Conservation (phyloP, 2,113 vertebrate species). For the Oreamnos americanus region DNA sequence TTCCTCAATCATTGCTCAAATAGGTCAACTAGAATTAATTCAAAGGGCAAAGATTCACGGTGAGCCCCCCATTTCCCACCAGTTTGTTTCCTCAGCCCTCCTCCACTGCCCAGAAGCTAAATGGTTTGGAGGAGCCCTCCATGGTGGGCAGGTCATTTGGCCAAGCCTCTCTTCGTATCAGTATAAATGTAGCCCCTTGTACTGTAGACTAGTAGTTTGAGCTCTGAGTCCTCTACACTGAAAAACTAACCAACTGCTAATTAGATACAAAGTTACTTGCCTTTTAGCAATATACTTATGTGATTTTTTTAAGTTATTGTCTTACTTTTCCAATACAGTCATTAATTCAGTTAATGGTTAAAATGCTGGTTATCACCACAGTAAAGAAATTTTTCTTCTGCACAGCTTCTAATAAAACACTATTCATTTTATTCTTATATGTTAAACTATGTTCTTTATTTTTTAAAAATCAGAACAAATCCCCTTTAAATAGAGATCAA, state of each 20-base stretch:
- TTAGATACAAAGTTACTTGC: slow-evolving; percentile 66
- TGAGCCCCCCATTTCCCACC: slow-evolving; percentile 43
- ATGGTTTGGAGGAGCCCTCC: neutral
- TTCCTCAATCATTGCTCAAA: slow-evolving; percentile 88
- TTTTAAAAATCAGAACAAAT: neutral
- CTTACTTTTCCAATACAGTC: slow-evolving; percentile 54
- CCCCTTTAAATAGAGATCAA: neutral
- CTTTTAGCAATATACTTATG: slow-evolving; percentile 49
- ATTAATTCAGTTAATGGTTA: slow-evolving; percentile 52
- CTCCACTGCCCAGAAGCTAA: neutral
- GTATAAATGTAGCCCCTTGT: neutral
- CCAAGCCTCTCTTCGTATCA: neutral
- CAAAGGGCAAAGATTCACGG: slow-evolving; percentile 88
- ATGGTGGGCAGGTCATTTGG: neutral
- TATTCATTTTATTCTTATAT: neutral
- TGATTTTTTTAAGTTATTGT: slow-evolving; percentile 51
- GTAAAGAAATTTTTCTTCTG: slow-evolving; percentile 24
- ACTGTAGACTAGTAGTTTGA: slow-evolving; percentile 48
- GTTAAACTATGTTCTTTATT: slow-evolving; percentile 14
- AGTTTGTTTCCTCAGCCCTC: neutral
- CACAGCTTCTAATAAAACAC: slow-evolving; percentile 52
- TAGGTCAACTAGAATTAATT: slow-evolving; percentile 96
- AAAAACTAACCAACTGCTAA: slow-evolving; percentile 38
- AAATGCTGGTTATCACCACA: slow-evolving; percentile 37
- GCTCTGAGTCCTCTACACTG: neutral